Evolutionary conservation across 2,113 vertebrate species (phyloP).

Genomic region (Anseranas semipalmata): DNA sequence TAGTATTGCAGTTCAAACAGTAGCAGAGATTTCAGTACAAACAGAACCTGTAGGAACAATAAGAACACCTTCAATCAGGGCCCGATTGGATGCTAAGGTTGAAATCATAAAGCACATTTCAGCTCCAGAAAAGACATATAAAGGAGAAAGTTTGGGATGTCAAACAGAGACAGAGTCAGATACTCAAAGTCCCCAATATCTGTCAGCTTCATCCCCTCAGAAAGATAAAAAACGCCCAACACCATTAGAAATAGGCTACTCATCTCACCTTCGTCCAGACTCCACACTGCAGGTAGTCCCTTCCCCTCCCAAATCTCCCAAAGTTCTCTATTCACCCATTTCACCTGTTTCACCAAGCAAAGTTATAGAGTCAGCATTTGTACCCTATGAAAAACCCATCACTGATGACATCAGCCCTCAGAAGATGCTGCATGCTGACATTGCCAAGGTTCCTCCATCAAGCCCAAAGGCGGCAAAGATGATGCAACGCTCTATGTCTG

Average conservation of each 20-base stretch:
- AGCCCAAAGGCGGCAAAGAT: constrained; percentile 90
- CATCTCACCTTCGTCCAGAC: constrained; percentile 88
- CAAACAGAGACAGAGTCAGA: constrained; percentile 93
- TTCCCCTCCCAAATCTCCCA: constrained; percentile 91
- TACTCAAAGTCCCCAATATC: constrained; percentile 78
- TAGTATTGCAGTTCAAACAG: constrained; percentile 96
- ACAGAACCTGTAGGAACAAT: constrained; percentile 94
- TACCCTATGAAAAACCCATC: constrained; percentile 92
- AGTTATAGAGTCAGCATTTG: constrained; percentile 91
- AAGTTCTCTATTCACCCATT: constrained; percentile 91
- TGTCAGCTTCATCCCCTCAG: constrained; percentile 83
- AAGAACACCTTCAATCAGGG: constrained; percentile 86
- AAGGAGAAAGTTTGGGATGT: constrained; percentile 92
- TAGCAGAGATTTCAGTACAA: constrained; percentile 97
- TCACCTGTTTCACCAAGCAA: constrained; percentile 93
- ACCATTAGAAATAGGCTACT: constrained; percentile 90
- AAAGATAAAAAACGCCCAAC: constrained; percentile 91
- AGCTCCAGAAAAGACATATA: constrained; percentile 91
- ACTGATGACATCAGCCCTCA: constrained; percentile 88
- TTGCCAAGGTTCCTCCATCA: constrained; percentile 85
- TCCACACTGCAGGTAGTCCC: constrained; percentile 86
- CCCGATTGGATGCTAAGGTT: constrained; percentile 90
- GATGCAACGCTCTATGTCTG: constrained; percentile 94
- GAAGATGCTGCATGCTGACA: constrained; percentile 89
- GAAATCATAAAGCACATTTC: constrained; percentile 97